phyloP scores from a whole-genome alignment of 1,140 invertebrate genomes.

The Acyrthosiphon pisum region DNA sequence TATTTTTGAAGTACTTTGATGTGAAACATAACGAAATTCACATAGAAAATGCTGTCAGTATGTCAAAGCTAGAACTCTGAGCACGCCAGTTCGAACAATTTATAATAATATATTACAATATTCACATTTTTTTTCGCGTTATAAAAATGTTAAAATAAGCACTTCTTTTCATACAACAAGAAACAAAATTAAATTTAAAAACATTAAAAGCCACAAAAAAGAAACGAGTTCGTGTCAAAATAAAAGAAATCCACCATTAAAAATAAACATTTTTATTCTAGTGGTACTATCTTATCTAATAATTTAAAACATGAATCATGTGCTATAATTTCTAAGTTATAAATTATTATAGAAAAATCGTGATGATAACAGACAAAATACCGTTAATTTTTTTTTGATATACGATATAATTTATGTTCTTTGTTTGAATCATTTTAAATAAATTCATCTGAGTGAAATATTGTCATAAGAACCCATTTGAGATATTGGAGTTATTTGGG shows the following conservation, averaged over 20 bases:
- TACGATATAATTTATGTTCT: neutral
- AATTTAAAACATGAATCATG: neutral
- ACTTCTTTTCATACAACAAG: neutral
- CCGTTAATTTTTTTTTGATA: neutral
- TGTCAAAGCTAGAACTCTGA: neutral
- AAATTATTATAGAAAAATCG: neutral
- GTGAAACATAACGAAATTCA: neutral
- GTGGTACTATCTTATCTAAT: neutral
- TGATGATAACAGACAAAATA: neutral
- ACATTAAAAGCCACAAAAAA: neutral
- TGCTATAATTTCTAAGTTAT: too few relatives aligned
- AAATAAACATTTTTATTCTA: neutral
- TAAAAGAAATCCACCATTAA: too few relatives aligned
- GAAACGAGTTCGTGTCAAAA: neutral
- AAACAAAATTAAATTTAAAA: neutral
- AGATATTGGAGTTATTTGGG: neutral
- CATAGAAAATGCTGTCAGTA: neutral
- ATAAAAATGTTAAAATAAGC: neutral
- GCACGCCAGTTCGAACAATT: neutral
- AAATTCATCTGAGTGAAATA: neutral
- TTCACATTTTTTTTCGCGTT: neutral
- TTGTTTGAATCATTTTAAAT: neutral
- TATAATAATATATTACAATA: neutral
- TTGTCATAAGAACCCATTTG: neutral
- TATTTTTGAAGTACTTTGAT: neutral